A percentile compares a stretch with the other conserved stretches of the same genome.
Evolutionary conservation across 2,888 invertebrate genomes (phyloP).

Genomic region (Microctonus brassicae): DNA sequence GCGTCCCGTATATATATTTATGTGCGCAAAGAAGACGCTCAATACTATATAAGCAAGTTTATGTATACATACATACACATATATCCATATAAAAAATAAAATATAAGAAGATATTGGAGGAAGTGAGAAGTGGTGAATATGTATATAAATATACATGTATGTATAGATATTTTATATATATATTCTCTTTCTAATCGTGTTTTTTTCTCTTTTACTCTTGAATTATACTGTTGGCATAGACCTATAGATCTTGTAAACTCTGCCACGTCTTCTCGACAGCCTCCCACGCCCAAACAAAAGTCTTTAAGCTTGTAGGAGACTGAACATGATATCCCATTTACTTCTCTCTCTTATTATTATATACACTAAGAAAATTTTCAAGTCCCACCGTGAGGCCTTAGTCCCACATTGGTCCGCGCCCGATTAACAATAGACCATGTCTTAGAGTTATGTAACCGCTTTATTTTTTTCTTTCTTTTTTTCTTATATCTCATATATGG

Average conservation of each 20-base stretch:
- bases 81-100: too few species aligned
- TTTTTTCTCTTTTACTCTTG: conserved; percentile 29
- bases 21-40: conserved; percentile 34
- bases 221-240: conserved; percentile 3
- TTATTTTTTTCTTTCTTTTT: conserved; percentile 37
- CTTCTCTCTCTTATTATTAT: too few species aligned
- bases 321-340: conserved; percentile 70
- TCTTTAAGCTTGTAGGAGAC: conserved; percentile 66
- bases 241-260: too few species aligned
- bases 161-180: too few species aligned
- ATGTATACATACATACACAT: neutral
- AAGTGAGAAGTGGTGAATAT: conserved; percentile 38
- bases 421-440: conserved; percentile 52
- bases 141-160: too few species aligned
- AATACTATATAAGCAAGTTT: neutral
- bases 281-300: conserved; percentile 70
- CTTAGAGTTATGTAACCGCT: conserved; percentile 66
- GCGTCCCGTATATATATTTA: conserved; percentile 38
- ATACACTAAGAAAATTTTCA: conserved; percentile 64
- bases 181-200: conserved; percentile 34
- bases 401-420: conserved; percentile 24
- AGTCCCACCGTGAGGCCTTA: conserved; percentile 50
- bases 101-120: conserved; percentile 45
- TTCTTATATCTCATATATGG: neutral
- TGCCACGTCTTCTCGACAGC: conserved; percentile 49